Conservation (phyloP, 2,888 invertebrate genomes). For the Polyploca ridens region DNA sequence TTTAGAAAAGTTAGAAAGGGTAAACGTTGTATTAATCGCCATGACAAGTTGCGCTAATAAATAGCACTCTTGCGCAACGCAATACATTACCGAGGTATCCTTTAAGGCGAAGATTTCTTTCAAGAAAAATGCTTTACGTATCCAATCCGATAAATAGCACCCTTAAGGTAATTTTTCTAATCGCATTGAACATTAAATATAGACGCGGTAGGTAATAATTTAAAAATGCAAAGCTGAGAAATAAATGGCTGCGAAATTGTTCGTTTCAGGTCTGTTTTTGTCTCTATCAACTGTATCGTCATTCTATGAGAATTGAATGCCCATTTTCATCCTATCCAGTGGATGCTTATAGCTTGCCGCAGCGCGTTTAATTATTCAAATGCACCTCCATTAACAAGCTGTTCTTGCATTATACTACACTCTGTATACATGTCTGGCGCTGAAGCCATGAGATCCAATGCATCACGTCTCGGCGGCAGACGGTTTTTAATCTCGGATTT, state of each 20-base stretch:
- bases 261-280: no score
- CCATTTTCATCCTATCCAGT: not conserved
- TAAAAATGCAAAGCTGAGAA: not conserved
- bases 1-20: not conserved
- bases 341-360: not conserved
- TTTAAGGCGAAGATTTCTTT: not conserved
- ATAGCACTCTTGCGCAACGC: not conserved
- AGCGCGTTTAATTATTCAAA: not conserved
- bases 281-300: no score
- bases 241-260: no score
- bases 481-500: constrained; percentile 59
- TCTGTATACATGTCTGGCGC: not conserved
- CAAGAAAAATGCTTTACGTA: not conserved
- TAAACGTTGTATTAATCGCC: not conserved
- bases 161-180: not conserved
- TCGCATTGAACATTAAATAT: not conserved
- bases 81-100: not conserved
- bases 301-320: no score
- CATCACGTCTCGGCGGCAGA: constrained; percentile 11
- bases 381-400: not conserved
- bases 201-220: not conserved
- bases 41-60: not conserved
- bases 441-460: constrained; percentile 9
- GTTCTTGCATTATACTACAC: not conserved
- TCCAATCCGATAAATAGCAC: not conserved